These are phyloP conservation scores for Chiloscyllium plagiosum DNA, from an alignment of 2,113 vertebrate genomes.

Conservation along the genomic window DNA sequence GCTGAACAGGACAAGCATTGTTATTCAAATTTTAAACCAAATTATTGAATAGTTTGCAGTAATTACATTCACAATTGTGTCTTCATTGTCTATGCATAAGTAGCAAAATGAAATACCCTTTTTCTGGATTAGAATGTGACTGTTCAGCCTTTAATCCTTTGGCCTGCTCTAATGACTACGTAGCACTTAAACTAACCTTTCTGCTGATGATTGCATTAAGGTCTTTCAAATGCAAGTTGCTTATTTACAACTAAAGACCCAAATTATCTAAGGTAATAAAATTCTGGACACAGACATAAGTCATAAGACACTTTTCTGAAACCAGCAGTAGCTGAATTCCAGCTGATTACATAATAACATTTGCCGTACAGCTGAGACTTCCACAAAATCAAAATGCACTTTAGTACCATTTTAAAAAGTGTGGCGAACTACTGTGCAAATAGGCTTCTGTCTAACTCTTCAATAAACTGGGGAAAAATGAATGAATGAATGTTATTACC, in stretches of 20 bases:
- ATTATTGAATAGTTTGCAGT: background rate
- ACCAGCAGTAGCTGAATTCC: background rate
- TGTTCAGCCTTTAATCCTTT: background rate
- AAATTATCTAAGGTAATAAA: background rate
- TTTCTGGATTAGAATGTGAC: background rate
- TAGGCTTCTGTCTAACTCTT: background rate
- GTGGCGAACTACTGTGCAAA: background rate
- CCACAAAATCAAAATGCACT: conserved; percentile 15
- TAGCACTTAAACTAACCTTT: background rate
- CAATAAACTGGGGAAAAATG: conserved; percentile 16
- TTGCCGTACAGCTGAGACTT: background rate
- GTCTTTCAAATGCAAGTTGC: background rate
- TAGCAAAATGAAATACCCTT: background rate
- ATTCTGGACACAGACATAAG: background rate
- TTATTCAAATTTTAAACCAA: background rate
- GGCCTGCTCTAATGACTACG: background rate
- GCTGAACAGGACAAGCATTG: background rate
- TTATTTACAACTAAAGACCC: background rate
- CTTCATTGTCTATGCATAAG: background rate
- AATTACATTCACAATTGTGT: background rate
- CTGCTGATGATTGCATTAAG: background rate
- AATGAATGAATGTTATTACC: background rate
- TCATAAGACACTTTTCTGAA: background rate
- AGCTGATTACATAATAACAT: background rate
- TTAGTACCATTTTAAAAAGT: background rate